These are phyloP conservation scores for Macrosiphum euphorbiae DNA, from an alignment of 2,888 invertebrate genomes.

Conservation along the genomic window DNA sequence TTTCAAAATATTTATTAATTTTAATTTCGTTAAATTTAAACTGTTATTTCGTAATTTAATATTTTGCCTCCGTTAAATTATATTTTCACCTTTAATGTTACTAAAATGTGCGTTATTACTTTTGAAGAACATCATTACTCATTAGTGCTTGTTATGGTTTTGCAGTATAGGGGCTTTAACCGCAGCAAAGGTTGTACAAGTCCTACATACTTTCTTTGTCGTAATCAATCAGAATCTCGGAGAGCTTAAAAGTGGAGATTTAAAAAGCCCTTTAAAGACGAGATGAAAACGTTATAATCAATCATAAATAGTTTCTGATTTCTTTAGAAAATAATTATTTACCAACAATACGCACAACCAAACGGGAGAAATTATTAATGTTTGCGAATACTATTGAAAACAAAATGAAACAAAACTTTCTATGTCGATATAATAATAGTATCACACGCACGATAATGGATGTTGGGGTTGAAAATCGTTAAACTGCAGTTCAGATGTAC, in stretches of 20 bases:
- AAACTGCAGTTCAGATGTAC: neutral
- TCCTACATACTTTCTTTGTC: neutral
- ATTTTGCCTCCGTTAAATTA: neutral
- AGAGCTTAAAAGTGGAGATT: neutral
- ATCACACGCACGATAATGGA: neutral
- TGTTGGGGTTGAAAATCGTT: neutral
- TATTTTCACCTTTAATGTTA: neutral
- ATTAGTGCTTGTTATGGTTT: constrained; percentile 1
- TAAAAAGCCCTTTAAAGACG: constrained; percentile 7
- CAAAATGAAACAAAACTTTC: neutral
- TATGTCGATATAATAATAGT: neutral
- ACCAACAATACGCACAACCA: neutral
- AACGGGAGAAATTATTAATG: neutral
- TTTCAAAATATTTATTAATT: neutral
- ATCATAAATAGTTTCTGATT: constrained; percentile 28
- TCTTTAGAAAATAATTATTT: neutral
- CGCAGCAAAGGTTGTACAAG: neutral
- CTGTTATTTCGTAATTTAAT: neutral
- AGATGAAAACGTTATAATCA: constrained; percentile 25
- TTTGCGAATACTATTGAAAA: neutral
- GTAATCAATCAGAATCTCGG: constrained; percentile 43
- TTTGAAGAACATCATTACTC: constrained; percentile 9
- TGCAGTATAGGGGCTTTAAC: neutral
- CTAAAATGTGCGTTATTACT: neutral
- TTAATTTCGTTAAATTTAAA: neutral